Percentiles rank a stretch among this genome's conserved stretches.
phyloP scores from a whole-genome alignment of 2,113 vertebrate species.

The human (Homo sapiens) region DNA sequence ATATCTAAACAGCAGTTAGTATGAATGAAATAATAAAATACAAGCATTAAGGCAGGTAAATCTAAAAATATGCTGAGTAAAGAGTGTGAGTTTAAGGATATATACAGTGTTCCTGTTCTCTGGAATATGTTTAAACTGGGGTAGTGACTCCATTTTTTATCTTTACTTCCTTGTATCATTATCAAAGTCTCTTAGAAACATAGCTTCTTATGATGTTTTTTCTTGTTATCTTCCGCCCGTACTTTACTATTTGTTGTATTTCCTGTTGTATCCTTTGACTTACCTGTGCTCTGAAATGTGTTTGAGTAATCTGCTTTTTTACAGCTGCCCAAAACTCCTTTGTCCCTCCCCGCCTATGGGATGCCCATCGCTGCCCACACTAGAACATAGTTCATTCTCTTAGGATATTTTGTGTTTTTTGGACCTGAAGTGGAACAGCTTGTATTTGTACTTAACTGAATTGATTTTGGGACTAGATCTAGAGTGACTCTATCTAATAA shows the following conservation, averaged over 20 bases:
- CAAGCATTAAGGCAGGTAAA: background rate
- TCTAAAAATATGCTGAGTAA: background rate
- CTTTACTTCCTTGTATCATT: background rate
- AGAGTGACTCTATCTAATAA: background rate
- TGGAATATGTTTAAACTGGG: background rate
- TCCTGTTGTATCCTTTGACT: background rate
- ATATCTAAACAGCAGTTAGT: background rate
- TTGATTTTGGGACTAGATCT: background rate
- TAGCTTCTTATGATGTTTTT: background rate
- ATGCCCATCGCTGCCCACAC: background rate
- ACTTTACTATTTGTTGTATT: background rate
- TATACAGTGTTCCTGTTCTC: background rate
- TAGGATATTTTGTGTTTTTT: background rate
- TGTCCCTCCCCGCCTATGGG: background rate
- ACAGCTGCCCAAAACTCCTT: background rate
- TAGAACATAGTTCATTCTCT: background rate
- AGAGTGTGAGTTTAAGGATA: background rate
- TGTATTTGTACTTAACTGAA: background rate
- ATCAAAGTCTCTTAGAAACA: background rate
- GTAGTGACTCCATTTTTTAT: background rate
- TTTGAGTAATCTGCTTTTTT: background rate
- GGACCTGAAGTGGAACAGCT: background rate
- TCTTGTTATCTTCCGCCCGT: background rate
- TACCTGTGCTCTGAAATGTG: background rate
- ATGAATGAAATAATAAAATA: background rate